Evolutionary conservation across 2,888 invertebrate genomes (phyloP), one percentile per base, ranked within the genome.

Genomic region (Macroteleia sp.): DNA sequence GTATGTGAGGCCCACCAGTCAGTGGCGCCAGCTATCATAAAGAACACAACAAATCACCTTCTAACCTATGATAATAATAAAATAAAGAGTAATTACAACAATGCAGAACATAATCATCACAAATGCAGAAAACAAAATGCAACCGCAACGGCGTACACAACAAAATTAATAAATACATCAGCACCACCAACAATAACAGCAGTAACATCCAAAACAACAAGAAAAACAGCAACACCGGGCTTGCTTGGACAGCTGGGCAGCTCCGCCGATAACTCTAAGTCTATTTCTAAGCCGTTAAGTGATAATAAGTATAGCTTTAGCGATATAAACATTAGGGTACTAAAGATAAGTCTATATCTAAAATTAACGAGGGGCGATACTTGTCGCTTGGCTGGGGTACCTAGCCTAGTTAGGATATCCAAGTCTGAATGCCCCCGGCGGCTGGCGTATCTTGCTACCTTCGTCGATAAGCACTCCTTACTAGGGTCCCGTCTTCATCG

Each of bases 391-490:
- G 86, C 86, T 88, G 90, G 90, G 90, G 90, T 89, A 91, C 90
- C 91, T 91, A 91, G 91, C 91, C 91, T 91, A 91, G 91, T 91
- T 91, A 91, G 90, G 91, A 91, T 90, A 91, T 90, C 89, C 90
- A 91, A 91, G 91, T 91, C 91, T 91, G 91, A 91, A 88, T 86
- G 89, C 88, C 90, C 90, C 89, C 86, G 85, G 86, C 87, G 87
- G 88, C 85, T 83, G 88, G 86, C 89, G 86, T 87, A 85, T 87
- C 81, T 87, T 87, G 87, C 87, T 87, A 86, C 88, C 86, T 87
- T 88, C 87, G 87, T 88, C 87, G 86, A 90, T 89, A 90, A 89
- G 89, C 90, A 90, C 89, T 90, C 89, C 87, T 90, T 89, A 89
- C 85, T 89, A 90, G 89, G 88, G 87, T 89, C 88, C 88, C 88